Evolutionary conservation across 2,888 invertebrate species (phyloP).

Genomic region (Deilephila porcellus): DNA sequence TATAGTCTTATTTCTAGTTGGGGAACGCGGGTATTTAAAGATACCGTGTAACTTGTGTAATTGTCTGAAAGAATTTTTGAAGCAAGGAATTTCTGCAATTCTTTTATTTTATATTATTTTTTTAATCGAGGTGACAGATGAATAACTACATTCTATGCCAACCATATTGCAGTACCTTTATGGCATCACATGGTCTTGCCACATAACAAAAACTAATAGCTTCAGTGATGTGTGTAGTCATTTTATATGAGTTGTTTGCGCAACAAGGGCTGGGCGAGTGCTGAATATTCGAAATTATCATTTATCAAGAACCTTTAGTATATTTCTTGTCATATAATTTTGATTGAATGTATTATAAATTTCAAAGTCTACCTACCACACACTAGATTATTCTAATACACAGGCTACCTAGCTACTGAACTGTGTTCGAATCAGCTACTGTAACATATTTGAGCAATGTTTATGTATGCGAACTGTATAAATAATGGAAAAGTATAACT

Average conservation of each 20-base stretch:
- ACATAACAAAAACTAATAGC: too few species aligned
- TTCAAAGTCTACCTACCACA: neutral
- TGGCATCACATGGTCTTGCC: too few species aligned
- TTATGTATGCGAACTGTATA: neutral
- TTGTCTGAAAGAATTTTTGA: neutral
- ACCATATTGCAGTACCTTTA: too few species aligned
- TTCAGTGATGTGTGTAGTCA: too few species aligned
- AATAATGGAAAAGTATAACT: neutral
- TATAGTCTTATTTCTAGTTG: neutral
- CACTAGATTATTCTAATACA: neutral
- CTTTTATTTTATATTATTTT: too few species aligned
- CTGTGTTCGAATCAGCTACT: neutral
- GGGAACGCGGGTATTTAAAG: neutral
- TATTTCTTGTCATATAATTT: too few species aligned
- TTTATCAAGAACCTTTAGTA: too few species aligned
- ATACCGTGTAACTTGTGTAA: neutral
- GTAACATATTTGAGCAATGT: neutral
- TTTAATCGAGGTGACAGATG: too few species aligned
- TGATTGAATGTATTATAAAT: neutral
- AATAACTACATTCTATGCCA: too few species aligned
- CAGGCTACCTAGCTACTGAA: neutral
- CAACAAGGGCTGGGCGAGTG: too few species aligned
- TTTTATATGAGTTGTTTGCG: too few species aligned
- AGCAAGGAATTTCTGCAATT: neutral
- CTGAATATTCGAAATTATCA: too few species aligned